Evolutionary conservation across 2,888 invertebrate species (phyloP), one percentile per base, ranked within the genome.

Genomic region (Geotrupes spiniger): DNA sequence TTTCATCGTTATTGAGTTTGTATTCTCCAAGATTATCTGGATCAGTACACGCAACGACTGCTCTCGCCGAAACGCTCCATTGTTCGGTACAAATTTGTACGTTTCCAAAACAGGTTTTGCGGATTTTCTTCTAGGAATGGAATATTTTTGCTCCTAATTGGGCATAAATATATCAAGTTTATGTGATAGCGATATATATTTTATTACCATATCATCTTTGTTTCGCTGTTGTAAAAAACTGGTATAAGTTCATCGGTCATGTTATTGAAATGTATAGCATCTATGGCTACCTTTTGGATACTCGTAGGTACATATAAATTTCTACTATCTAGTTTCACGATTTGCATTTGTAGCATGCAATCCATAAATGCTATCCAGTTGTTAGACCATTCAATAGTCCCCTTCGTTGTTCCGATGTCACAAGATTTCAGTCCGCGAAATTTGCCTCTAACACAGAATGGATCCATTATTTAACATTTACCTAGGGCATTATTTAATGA

Each of bases 321-420:
- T 3, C 87, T 75, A 0, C 83, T 81, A 57, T 85, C 83, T 29
- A 79, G 75, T 8, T 82, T 79, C 8, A 90, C 64, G 41, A 91
- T 84, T 60, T 83, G 81, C 58, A 89, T 79, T 72, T 93, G 93
- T 9, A 94, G 76, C 83, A 93, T 84, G 42, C 88, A 87, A 71
- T 93, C 93, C 77, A 93, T 82, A 72, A 90, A 92, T 0, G 90
- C 80, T 8, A 91, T 84, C 92, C 92, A 94, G 72, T 92, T 90
- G 61, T 84, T 84, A 39, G 80, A 77, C 91, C 92, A 93, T 41
- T 77, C 70, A 4, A 82, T 66, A 14, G 74, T 72, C 1, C 79
- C 81, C 1, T 74, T 72, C 2, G 73, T 75, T 62, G 65, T 65
- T 63, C 42, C 36, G 4, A 48, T 10, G 41, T 57, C 54, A 26